These are phyloP conservation scores for Nesoenas mayeri DNA, from an alignment of 2,113 vertebrate species.

Conservation along the genomic window DNA sequence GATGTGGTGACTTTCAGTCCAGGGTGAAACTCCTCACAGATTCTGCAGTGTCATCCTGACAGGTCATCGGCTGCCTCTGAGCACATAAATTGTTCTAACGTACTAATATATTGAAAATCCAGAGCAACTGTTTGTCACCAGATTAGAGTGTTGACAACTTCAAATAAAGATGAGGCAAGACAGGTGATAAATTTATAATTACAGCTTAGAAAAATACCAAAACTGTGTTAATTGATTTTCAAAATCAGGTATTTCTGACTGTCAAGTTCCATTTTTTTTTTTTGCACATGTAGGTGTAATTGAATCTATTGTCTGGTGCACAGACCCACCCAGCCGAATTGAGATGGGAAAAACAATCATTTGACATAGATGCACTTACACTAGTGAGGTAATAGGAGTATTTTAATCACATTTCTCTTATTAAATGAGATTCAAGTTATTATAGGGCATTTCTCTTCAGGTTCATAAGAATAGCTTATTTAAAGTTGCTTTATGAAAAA, in stretches of 20 bases:
- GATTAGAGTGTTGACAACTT: conserved; percentile 59
- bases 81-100: conserved; percentile 50
- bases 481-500: not conserved
- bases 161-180: conserved; percentile 54
- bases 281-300: not conserved
- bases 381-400: not conserved
- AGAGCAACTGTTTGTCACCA: conserved; percentile 58
- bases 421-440: not conserved
- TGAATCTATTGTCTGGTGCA: conserved; percentile 5
- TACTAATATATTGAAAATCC: conserved; percentile 52
- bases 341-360: not conserved
- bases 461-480: not conserved
- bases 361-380: not conserved
- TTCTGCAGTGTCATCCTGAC: conserved; percentile 27
- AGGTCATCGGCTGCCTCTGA: conserved; percentile 42
- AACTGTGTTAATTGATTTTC: not conserved
- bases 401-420: not conserved
- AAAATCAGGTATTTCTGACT: not conserved
- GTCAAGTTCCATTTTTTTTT: conserved; percentile 16
- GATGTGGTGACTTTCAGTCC: not conserved
- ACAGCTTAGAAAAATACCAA: conserved; percentile 16
- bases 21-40: conserved; percentile 16
- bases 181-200: conserved; percentile 21
- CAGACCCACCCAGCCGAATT: not conserved
- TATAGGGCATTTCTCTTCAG: not conserved